Base-by-base conservation (phyloP, 2,888 invertebrate species). In the Allacma fusca region DNA sequence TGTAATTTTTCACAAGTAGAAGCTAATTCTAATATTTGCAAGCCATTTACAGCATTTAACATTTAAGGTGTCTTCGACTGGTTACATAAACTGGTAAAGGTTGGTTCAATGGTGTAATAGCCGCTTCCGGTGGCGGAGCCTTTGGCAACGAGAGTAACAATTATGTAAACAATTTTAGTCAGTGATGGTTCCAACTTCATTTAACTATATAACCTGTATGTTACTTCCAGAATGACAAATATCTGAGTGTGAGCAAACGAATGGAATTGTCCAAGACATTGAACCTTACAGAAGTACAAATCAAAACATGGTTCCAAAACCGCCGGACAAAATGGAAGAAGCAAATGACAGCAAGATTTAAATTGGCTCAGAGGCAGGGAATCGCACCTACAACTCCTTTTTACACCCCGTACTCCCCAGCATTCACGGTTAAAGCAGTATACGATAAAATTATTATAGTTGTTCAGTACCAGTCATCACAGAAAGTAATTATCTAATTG, bases 291-390 rank as follows among this genome's bases (percentile, higher is more conserved):
- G 97, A 97, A 88, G 96, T 96, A 0, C 97, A 97, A 88, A 96
- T 97, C 83, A 97, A 97, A 87, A 97, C 97, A 0, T 97, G 97
- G 97, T 97, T 97, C 86, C 96, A 96, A 87, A 96, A 97, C 86
- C 90, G 97, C 78, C 89, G 97, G 80, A 98, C 97, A 0, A 97
- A 98, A 86, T 97, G 97, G 97, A 97, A 98, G 88, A 98, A 98
- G 85, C 97, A 98, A 86, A 88, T 98, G 85, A 96, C 97, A 0
- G 94, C 95, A 0, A 89, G 95, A 1, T 87, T 97, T 81, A 95
- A 96, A 87, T 93, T 96, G 86, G 94, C 95, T 0, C 96, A 95
- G 85, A 88, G 95, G 1, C 95, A 95, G 85, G 94, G 94, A 0
- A 85, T 94, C 23, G 78, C 76, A 19, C 57, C 76, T 23, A 78